Evolutionary conservation across 2,797 vertebrate species (phyloP), one percentile per base, ranked within the genome.

Genomic region (Eutrigla gurnardus): DNA sequence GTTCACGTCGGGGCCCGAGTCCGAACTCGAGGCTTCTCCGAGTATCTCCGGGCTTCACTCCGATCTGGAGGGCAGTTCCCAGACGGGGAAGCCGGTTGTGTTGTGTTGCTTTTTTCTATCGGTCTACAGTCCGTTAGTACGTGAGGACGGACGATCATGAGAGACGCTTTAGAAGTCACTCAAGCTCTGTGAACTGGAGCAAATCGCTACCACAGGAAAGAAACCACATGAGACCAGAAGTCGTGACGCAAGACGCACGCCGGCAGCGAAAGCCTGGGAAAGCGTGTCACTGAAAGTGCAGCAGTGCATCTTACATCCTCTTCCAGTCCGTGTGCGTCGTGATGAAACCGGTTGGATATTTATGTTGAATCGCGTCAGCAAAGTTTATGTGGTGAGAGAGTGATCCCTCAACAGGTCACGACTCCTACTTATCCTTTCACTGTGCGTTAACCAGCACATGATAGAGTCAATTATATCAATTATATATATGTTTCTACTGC

Each of bases 211-310:
- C 92, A 80, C 91, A 92, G 82, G 83, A 88, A 25, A 25, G 25
- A 89, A 90, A 85, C 90, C 92, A 89, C 92, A 93, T 87, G 84
- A 91, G 89, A 91, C 87, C 82, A 90, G 77, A 87, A 90, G 88
- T 64, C 73, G 89, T 92, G 92, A 93, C 86, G 86, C 88, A 91
- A 91, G 83, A 81, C 75, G 73, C 76, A 82, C 78, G 77, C 59
- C 75, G 32, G 77, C 25, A 90, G 88, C 81, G 25, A 13, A 78
- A 89, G 91, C 90, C 87, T 94, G 92, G 91, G 93, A 93, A 93
- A 92, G 64, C 86, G 90, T 93, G 91, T 92, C 90, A 91, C 87
- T 81, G 87, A 93, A 90, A 92, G 89, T 90, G 89, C 87, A 91
- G 68, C 64, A 69, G 64, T 81, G 75, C 82, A 67, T 81, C 80